phyloP scores from a whole-genome alignment of 2,113 vertebrate species.

The Ceyx cyanopectus region DNA sequence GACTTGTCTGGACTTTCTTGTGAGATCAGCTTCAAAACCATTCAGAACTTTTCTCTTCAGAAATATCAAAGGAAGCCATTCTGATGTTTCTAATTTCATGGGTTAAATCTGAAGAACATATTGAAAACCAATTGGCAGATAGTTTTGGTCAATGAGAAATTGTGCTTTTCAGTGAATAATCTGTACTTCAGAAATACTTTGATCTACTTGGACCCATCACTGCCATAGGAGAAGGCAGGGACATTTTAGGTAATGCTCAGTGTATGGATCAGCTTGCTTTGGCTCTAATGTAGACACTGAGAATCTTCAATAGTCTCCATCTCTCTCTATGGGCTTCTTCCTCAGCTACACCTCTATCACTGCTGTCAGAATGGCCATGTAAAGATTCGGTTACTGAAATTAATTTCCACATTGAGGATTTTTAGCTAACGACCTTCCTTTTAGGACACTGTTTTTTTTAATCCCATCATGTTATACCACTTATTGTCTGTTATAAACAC shows the following conservation, averaged over 20 bases:
- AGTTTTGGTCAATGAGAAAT: background rate
- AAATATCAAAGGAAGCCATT: background rate
- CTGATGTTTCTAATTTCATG: background rate
- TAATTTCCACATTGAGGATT: background rate
- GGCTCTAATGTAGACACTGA: background rate
- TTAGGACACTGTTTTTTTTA: background rate
- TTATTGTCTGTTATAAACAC: background rate
- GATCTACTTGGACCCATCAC: background rate
- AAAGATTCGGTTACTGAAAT: background rate
- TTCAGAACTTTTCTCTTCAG: background rate
- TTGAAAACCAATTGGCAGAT: background rate
- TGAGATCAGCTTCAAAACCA: background rate
- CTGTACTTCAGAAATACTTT: background rate
- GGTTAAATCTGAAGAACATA: background rate
- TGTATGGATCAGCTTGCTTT: background rate
- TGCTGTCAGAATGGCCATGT: background rate
- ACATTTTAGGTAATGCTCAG: background rate
- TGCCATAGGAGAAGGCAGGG: background rate
- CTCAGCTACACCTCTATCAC: background rate
- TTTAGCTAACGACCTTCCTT: background rate
- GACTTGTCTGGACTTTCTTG: background rate
- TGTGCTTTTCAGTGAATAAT: background rate
- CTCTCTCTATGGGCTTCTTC: background rate
- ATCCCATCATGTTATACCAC: background rate
- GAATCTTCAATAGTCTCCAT: background rate